Percentiles rank a stretch among this genome's conserved stretches.
These are phyloP conservation scores for Probosciger aterrimus DNA, from an alignment of 2,113 vertebrate genomes.

Conservation along the genomic window DNA sequence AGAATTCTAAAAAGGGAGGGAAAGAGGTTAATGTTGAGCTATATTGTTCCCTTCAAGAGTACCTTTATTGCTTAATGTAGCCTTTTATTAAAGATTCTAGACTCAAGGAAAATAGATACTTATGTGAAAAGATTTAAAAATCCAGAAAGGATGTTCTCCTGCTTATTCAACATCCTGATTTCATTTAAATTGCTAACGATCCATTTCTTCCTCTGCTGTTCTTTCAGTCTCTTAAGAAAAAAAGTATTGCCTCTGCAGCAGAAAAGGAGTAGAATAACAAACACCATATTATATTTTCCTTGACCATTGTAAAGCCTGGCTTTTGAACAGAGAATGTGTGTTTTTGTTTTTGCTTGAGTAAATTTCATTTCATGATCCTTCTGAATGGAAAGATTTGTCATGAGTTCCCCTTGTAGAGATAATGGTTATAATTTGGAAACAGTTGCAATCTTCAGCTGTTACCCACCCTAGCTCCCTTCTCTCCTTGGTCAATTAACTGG, in stretches of 20 bases:
- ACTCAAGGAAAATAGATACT: not conserved
- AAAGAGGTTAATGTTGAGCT: not conserved
- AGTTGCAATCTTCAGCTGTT: not conserved
- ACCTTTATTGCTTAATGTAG: not conserved
- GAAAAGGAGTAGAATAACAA: not conserved
- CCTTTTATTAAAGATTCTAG: not conserved
- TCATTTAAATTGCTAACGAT: not conserved
- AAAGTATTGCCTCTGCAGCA: not conserved
- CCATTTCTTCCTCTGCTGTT: not conserved
- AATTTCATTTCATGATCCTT: not conserved
- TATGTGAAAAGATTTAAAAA: not conserved
- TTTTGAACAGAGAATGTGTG: not conserved
- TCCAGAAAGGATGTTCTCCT: not conserved
- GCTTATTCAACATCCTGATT: not conserved
- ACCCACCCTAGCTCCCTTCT: not conserved
- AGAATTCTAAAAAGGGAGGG: not conserved
- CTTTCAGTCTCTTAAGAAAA: not conserved
- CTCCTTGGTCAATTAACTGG: not conserved
- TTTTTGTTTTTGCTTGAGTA: not conserved
- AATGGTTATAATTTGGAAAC: not conserved
- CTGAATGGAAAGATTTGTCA: not conserved
- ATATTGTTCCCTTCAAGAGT: not conserved
- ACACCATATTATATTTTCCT: not conserved
- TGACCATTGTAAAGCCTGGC: not conserved
- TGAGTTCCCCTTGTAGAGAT: not conserved